Percentiles rank a stretch among this genome's conserved stretches.
Conservation (phyloP, 2,113 vertebrate species). For the Clarias macrocephalus region DNA sequence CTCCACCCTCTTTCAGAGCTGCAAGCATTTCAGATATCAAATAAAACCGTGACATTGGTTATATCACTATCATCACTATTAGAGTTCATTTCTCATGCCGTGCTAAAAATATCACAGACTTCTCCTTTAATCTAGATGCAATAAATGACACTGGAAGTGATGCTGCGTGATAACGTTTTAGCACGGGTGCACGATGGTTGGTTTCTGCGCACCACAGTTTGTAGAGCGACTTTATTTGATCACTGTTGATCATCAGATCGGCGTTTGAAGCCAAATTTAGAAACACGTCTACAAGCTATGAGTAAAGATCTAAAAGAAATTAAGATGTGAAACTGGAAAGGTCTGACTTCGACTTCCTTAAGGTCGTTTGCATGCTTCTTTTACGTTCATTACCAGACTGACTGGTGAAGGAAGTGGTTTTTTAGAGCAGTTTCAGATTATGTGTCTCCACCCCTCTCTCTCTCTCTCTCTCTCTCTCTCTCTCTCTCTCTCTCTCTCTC, state of each 20-base stretch:
- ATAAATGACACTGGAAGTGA: background rate
- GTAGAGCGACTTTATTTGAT: background rate
- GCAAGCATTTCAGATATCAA: background rate
- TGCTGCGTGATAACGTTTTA: background rate
- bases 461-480: conserved; percentile 12
- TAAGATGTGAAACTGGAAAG: conserved; percentile 14
- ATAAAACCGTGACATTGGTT: background rate
- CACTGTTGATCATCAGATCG: background rate
- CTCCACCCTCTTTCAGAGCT: background rate
- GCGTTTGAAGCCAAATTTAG: background rate
- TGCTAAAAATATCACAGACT: background rate
- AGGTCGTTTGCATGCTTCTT: conserved; percentile 13
- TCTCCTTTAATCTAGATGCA: too few species aligned
- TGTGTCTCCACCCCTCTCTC: conserved; percentile 15
- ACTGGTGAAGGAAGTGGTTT: conserved; percentile 46
- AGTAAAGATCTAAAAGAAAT: background rate
- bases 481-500: background rate
- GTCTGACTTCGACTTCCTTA: background rate
- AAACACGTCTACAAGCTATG: background rate
- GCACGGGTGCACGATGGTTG: background rate
- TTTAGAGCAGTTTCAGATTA: conserved; percentile 36
- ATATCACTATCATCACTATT: background rate
- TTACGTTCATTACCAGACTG: conserved; percentile 33
- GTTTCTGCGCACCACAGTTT: background rate
- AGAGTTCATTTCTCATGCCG: background rate